Conservation (phyloP, 1,140 invertebrate species). For the Melanaphis sacchari region DNA sequence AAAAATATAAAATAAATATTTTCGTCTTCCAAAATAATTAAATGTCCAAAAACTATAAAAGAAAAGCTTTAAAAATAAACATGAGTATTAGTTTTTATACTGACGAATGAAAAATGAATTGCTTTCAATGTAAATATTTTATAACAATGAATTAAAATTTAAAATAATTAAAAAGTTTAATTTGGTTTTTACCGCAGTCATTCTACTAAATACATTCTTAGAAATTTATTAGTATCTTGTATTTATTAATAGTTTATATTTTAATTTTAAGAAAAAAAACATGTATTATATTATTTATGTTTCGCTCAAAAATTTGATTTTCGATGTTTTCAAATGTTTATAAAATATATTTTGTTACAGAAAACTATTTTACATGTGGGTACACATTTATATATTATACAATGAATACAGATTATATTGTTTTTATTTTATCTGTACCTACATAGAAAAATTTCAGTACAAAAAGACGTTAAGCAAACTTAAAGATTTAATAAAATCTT, state of each 20-base stretch:
- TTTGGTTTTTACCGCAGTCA: neutral
- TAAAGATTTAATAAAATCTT: neutral
- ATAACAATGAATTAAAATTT: conserved; percentile 12
- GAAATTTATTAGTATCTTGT: neutral
- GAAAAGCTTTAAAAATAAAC: neutral
- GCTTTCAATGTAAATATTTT: neutral
- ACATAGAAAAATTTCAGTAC: neutral
- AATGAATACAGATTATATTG: neutral
- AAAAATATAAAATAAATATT: neutral
- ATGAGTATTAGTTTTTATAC: neutral
- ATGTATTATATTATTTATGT: neutral
- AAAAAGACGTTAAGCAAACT: neutral
- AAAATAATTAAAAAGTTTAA: neutral
- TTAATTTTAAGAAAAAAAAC: neutral
- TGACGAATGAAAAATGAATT: neutral
- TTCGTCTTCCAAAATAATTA: neutral
- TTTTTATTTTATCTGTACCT: neutral
- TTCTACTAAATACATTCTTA: neutral
- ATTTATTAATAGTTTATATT: neutral
- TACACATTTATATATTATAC: neutral
- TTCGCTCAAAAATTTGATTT: neutral
- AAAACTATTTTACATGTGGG: neutral
- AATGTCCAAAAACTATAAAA: conserved; percentile 7
- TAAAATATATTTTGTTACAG: neutral
- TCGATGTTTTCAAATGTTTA: neutral